A percentile compares a stretch with the other conserved stretches of the same genome.
These are phyloP conservation scores for Halcyon leucocephala DNA, from an alignment of 2,797 vertebrate species.

Conservation along the genomic window DNA sequence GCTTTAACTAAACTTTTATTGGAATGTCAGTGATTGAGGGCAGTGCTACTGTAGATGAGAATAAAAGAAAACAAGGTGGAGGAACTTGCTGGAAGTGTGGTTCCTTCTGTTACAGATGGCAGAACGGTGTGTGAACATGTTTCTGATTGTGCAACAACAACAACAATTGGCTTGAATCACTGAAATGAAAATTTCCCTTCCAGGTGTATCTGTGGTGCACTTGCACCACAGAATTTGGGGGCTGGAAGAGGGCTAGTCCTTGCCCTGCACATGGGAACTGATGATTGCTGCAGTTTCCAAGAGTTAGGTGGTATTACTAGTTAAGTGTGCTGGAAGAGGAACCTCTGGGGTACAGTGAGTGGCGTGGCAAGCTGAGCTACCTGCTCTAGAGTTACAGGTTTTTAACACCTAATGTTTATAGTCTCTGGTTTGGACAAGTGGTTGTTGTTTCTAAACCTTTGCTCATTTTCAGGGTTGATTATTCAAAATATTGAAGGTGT, in stretches of 20 bases:
- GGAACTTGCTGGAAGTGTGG: conserved; percentile 1
- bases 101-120: not conserved
- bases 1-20: not conserved
- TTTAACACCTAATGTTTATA: not conserved
- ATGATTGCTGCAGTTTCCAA: conserved; percentile 40
- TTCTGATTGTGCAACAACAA: conserved; percentile 47
- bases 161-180: not conserved
- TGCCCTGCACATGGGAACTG: conserved; percentile 31
- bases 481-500: not conserved
- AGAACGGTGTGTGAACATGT: conserved; percentile 8
- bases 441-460: not conserved
- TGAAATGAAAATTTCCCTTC: conserved; percentile 37
- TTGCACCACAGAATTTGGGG: not conserved
- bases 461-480: not conserved
- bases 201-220: conserved; percentile 25
- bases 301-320: not conserved
- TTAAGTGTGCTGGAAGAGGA: conserved; percentile 1
- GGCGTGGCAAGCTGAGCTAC: not conserved
- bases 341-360: not conserved
- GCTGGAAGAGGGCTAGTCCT: not conserved
- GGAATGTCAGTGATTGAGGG: not conserved
- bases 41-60: not conserved
- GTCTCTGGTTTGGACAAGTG: not conserved
- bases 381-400: not conserved
- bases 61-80: not conserved